Conservation (phyloP, 2,888 invertebrate species). For the Cenopis cana region DNA sequence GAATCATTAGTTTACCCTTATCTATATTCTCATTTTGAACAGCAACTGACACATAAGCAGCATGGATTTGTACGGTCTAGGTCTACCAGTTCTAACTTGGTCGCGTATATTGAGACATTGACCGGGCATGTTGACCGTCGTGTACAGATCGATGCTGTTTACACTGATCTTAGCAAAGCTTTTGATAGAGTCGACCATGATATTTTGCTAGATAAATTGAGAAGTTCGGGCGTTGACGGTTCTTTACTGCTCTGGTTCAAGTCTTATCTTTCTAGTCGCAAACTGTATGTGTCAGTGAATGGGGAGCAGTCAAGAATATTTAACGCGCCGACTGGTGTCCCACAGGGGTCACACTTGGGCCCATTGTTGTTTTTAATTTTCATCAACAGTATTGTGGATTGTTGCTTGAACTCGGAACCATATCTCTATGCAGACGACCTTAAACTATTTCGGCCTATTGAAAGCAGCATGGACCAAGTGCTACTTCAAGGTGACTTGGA, state of each 20-base stretch:
- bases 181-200: not conserved
- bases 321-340: constrained; percentile 11
- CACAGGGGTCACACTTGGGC: constrained; percentile 25
- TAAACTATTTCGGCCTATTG: not conserved
- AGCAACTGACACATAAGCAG: not conserved
- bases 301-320: constrained; percentile 2
- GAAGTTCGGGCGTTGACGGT: not conserved
- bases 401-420: not conserved
- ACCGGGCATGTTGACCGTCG: not conserved
- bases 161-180: constrained; percentile 2
- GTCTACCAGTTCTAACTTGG: constrained; percentile 7
- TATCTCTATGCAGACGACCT: constrained; percentile 3
- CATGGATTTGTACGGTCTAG: constrained; percentile 4
- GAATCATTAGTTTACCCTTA: constrained; percentile 5
- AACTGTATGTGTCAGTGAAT: not conserved
- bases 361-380: constrained; percentile 2
- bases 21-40: not conserved
- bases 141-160: constrained; percentile 9
- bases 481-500: not conserved
- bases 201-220: not conserved
- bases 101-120: not conserved
- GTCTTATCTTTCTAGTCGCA: constrained; percentile 19
- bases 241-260: constrained; percentile 4
- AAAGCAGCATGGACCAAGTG: not conserved
- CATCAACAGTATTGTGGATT: too few relatives aligned